Percentiles rank a stretch among this genome's conserved stretches.
Conservation (phyloP, 1,140 invertebrate species). For the Lordiphosa clarofinis region DNA sequence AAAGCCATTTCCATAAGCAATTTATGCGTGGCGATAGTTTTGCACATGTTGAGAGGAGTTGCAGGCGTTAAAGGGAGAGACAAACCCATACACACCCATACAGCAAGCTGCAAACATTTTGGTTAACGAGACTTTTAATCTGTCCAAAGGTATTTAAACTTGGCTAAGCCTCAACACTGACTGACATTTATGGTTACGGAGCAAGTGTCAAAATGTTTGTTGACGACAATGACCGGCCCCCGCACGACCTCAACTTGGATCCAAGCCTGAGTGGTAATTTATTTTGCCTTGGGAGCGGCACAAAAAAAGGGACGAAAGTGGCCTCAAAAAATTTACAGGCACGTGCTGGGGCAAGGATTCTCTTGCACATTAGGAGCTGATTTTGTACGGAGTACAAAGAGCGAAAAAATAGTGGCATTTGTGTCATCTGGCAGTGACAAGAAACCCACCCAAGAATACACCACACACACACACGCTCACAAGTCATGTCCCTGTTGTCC, state of each 20-base stretch:
- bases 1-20: slow-evolving; percentile 47
- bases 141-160: slow-evolving; percentile 79
- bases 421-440: slow-evolving; percentile 57
- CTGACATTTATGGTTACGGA: slow-evolving; percentile 79
- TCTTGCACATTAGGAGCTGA: slow-evolving; percentile 53
- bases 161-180: slow-evolving; percentile 74
- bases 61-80: slow-evolving; percentile 1
- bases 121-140: slow-evolving; percentile 79
- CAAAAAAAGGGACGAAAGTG: slow-evolving; percentile 23
- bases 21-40: slow-evolving; percentile 45
- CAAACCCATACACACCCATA: slow-evolving; percentile 10
- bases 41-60: slow-evolving; percentile 21
- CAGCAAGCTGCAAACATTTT: slow-evolving; percentile 58
- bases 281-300: slow-evolving; percentile 60
- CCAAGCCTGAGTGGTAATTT: slow-evolving; percentile 61
- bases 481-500: slow-evolving; percentile 8
- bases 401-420: slow-evolving; percentile 1
- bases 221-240: slow-evolving; percentile 51
- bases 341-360: background rate
- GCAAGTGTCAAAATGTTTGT: slow-evolving; percentile 79
- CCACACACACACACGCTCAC: slow-evolving; percentile 21
- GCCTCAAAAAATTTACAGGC: background rate
- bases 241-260: background rate
- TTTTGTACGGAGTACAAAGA: slow-evolving; percentile 29
- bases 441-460: slow-evolving; percentile 12